A percentile compares a stretch with the other conserved stretches of the same genome.
These are phyloP conservation scores for Etheostoma cragini DNA, from an alignment of 2,113 vertebrate species.

Conservation along the genomic window DNA sequence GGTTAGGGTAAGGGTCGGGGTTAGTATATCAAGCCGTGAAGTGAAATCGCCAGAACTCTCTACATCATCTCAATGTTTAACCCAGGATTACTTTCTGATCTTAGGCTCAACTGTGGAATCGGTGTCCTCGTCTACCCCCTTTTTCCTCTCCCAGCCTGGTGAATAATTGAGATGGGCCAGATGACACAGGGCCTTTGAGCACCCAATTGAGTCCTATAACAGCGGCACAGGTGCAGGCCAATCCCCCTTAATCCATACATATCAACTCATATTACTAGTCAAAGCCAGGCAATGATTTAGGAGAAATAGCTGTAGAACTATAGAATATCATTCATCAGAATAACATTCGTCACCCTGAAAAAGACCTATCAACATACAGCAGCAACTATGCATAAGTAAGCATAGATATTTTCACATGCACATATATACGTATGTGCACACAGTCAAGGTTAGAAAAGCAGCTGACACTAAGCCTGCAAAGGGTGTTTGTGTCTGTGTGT, in stretches of 20 bases:
- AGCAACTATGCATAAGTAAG: slow-evolving; percentile 2
- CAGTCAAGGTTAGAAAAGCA: not conserved
- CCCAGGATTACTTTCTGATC: slow-evolving; percentile 55
- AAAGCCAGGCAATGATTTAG: slow-evolving; percentile 25
- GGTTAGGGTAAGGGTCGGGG: too few species aligned
- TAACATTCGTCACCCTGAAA: slow-evolving; percentile 15
- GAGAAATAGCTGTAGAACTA: slow-evolving; percentile 14
- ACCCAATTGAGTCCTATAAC: slow-evolving; percentile 65
- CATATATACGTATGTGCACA: not conserved
- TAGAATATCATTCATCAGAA: slow-evolving; percentile 5
- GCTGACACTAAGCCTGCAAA: not conserved
- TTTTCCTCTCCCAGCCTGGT: slow-evolving; percentile 4
- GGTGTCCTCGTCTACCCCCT: slow-evolving; percentile 12
- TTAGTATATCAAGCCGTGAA: slow-evolving; percentile 16
- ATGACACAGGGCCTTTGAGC: slow-evolving; percentile 37
- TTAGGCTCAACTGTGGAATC: slow-evolving; percentile 25
- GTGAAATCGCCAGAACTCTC: slow-evolving; percentile 11
- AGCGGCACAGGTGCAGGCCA: slow-evolving; percentile 72
- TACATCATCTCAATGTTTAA: slow-evolving; percentile 46
- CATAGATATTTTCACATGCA: not conserved
- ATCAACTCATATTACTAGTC: slow-evolving; percentile 63
- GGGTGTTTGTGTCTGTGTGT: not conserved
- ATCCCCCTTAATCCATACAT: slow-evolving; percentile 66
- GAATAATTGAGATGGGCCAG: slow-evolving; percentile 33
- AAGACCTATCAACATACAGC: not conserved